These are phyloP conservation scores for Trilocha varians DNA, from an alignment of 2,888 invertebrate species.

Conservation along the genomic window DNA sequence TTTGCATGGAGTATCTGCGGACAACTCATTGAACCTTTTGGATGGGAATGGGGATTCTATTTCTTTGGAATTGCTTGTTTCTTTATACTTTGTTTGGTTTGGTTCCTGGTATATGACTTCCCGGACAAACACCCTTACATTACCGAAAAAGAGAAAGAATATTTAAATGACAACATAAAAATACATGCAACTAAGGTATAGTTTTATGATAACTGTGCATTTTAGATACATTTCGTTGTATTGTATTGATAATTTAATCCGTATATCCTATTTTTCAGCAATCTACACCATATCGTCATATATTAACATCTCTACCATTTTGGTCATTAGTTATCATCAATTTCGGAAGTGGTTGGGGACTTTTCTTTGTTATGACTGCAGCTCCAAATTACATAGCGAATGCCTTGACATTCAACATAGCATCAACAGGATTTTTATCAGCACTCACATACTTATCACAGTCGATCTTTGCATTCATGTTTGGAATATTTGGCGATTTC, in stretches of 20 bases:
- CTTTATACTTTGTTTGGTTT: constrained; percentile 9
- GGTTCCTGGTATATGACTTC: constrained; percentile 37
- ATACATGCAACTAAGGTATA: constrained; percentile 2
- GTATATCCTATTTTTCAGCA: too few species aligned
- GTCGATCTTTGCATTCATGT: not conserved
- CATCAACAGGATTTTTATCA: not conserved
- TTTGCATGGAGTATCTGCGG: constrained; percentile 13
- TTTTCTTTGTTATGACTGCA: not conserved
- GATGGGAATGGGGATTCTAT: constrained; percentile 75
- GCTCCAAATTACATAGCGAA: not conserved
- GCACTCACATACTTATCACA: not conserved
- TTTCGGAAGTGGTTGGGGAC: not conserved
- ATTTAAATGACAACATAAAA: constrained; percentile 7
- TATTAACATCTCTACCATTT: constrained; percentile 66
- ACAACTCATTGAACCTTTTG: constrained; percentile 45
- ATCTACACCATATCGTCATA: constrained; percentile 68
- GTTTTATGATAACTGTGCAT: too few species aligned
- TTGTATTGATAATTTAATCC: too few species aligned
- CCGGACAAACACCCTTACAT: constrained; percentile 69
- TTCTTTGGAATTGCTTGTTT: constrained; percentile 60
- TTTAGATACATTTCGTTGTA: too few species aligned
- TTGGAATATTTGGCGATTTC: not conserved
- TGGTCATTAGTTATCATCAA: too few species aligned
- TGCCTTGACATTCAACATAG: not conserved
- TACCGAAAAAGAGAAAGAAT: constrained; percentile 14